A percentile compares a stretch with the other conserved stretches of the same genome.
Conservation (phyloP, 2,888 invertebrate species). For the Caenorhabditis virilis region DNA sequence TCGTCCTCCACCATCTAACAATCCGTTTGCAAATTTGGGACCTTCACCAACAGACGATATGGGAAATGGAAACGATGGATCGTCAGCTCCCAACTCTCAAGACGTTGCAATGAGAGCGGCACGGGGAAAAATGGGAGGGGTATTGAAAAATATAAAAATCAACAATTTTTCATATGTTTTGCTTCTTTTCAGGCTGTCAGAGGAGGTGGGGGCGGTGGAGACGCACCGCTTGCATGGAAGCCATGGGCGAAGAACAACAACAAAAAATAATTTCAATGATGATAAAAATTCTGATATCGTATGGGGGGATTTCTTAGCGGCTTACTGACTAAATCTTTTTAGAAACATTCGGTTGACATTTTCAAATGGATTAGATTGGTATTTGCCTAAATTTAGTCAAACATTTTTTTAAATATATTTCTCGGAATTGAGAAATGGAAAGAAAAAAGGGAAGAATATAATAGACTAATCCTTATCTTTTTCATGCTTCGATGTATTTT, state of each 20-base stretch:
- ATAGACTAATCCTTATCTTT: too few species aligned
- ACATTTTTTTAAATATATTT: neutral
- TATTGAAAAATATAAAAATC: too few species aligned
- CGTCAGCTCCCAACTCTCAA: neutral
- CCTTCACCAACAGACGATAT: constrained; percentile 5
- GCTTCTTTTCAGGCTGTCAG: constrained; percentile 35
- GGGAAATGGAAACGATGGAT: neutral
- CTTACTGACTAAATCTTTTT: too few species aligned
- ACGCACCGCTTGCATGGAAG: constrained; percentile 49
- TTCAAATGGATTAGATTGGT: neutral
- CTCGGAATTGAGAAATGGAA: neutral
- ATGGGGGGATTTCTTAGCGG: too few species aligned
- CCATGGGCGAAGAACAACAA: constrained; percentile 44
- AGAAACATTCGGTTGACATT: too few species aligned
- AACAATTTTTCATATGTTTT: too few species aligned
- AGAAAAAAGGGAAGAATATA: too few species aligned
- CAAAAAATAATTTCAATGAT: constrained; percentile 4
- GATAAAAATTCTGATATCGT: too few species aligned
- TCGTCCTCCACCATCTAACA: constrained; percentile 13
- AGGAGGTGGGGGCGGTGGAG: constrained; percentile 47
- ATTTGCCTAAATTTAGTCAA: too few species aligned
- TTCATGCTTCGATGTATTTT: too few species aligned
- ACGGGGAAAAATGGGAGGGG: constrained; percentile 50
- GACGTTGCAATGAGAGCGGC: constrained; percentile 44
- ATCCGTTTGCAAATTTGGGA: constrained; percentile 33